A percentile compares a stretch with the other conserved stretches of the same genome.
These are phyloP conservation scores for Euphydryas editha DNA, from an alignment of 2,888 invertebrate genomes.

Conservation along the genomic window DNA sequence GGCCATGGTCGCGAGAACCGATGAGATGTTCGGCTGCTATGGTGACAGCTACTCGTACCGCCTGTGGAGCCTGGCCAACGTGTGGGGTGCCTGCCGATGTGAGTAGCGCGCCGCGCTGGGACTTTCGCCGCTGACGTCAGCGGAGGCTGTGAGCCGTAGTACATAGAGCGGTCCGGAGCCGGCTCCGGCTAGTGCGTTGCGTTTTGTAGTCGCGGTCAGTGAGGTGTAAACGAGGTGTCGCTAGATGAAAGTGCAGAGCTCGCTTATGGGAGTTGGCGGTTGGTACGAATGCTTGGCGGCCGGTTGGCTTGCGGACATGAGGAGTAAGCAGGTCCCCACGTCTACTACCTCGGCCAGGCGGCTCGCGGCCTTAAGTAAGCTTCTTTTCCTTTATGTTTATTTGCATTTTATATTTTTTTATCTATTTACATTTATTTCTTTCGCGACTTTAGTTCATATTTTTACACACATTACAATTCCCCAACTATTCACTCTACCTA, in stretches of 20 bases:
- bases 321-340: slow-evolving; percentile 82
- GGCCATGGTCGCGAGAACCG: slow-evolving; percentile 93
- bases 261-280: slow-evolving; percentile 81
- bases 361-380: slow-evolving; percentile 82
- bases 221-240: slow-evolving; percentile 63
- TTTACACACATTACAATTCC: slow-evolving; percentile 26
- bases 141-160: slow-evolving; percentile 48
- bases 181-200: slow-evolving; percentile 51
- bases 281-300: slow-evolving; percentile 79
- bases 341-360: slow-evolving; percentile 82
- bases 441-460: slow-evolving; percentile 45
- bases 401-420: slow-evolving; percentile 61
- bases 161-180: slow-evolving; percentile 54
- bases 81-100: slow-evolving; percentile 90
- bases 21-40: slow-evolving; percentile 90
- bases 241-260: slow-evolving; percentile 80
- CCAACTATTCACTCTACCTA: not conserved
- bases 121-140: slow-evolving; percentile 16
- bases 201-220: slow-evolving; percentile 54
- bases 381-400: slow-evolving; percentile 79
- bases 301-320: slow-evolving; percentile 80
- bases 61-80: slow-evolving; percentile 90
- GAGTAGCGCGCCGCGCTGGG: slow-evolving; percentile 75
- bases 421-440: slow-evolving; percentile 42
- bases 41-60: slow-evolving; percentile 90